Evolutionary conservation across 2,113 vertebrate species (phyloP).

Genomic region (Nestor notabilis): DNA sequence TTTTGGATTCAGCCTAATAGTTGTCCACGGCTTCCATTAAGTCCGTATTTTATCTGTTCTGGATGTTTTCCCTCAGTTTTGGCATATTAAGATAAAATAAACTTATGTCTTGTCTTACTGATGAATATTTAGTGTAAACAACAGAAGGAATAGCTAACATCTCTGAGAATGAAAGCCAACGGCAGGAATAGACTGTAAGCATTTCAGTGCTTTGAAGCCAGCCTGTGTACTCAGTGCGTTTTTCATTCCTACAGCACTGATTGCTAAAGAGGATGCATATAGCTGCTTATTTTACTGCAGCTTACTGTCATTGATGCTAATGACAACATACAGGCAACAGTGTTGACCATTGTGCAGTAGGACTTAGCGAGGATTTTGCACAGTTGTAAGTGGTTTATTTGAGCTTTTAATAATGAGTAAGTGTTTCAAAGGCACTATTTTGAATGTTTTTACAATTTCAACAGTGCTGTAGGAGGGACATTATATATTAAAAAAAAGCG

Average conservation of each 20-base stretch:
- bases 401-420: background rate
- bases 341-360: background rate
- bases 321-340: background rate
- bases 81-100: constrained; percentile 37
- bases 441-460: background rate
- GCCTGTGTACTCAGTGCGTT: background rate
- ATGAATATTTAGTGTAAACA: constrained; percentile 65
- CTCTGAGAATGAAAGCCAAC: background rate
- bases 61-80: constrained; percentile 3
- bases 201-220: constrained; percentile 40
- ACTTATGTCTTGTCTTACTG: constrained; percentile 38
- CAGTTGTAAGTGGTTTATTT: background rate
- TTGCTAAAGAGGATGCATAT: background rate
- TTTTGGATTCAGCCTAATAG: background rate
- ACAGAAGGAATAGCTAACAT: constrained; percentile 62
- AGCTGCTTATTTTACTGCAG: background rate
- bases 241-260: background rate
- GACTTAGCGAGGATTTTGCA: background rate
- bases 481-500: background rate
- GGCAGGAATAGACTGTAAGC: background rate
- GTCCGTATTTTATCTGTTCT: background rate
- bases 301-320: background rate
- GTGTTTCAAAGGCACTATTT: background rate
- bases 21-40: fast-evolving
- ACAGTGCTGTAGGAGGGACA: background rate